Evolutionary conservation across 2,888 invertebrate species (phyloP).

Genomic region (Trypoxylon attenuatum): DNA sequence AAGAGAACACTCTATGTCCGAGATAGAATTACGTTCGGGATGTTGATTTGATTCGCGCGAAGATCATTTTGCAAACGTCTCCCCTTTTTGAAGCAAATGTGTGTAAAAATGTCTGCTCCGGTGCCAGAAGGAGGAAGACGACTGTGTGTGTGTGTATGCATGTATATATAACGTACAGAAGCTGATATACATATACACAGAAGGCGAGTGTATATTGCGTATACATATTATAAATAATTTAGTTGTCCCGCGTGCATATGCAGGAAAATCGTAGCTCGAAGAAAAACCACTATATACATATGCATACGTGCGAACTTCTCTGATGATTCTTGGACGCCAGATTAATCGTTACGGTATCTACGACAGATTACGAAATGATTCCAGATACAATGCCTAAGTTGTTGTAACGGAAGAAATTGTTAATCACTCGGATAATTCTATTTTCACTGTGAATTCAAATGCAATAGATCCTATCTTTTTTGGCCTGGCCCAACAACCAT

Average conservation of each 20-base stretch:
- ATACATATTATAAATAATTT: conserved; percentile 42
- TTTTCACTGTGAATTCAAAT: too few relatives aligned
- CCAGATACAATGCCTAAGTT: too few relatives aligned
- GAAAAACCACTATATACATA: conserved; percentile 47
- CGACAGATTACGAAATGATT: too few relatives aligned
- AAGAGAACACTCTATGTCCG: background rate
- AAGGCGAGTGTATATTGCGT: conserved; percentile 44
- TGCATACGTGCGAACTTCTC: conserved; percentile 22
- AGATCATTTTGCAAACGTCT: conserved; percentile 2
- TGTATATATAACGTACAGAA: conserved; percentile 32
- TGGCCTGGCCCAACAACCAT: background rate
- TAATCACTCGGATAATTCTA: too few relatives aligned
- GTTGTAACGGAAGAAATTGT: too few relatives aligned
- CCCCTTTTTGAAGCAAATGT: background rate
- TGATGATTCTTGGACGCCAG: background rate
- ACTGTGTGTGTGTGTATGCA: conserved; percentile 25
- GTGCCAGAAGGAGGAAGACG: background rate
- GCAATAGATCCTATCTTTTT: background rate
- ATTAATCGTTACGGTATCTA: background rate
- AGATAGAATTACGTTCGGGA: background rate
- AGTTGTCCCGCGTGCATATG: conserved; percentile 38
- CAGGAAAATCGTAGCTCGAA: conserved; percentile 29
- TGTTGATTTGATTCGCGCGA: background rate
- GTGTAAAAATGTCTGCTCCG: conserved; percentile 7
- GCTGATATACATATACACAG: conserved; percentile 16